Conservation (phyloP, 2,888 invertebrate species). For the Callinectes sapidus region DNA sequence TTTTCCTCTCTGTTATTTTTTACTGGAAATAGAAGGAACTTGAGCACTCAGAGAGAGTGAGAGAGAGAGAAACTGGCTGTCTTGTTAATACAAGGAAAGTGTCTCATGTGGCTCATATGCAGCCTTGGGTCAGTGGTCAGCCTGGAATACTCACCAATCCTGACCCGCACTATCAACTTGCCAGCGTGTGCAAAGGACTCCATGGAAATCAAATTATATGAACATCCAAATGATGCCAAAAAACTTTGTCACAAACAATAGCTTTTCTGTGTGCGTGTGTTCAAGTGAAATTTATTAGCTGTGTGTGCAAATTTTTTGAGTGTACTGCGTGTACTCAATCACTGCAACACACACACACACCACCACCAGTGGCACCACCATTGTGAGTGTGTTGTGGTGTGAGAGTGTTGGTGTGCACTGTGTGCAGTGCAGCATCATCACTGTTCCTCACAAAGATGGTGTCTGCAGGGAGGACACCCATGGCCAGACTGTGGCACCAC, state of each 20-base stretch:
- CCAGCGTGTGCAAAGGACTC: slow-evolving; percentile 22
- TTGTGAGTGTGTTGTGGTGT: background rate
- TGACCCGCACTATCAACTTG: background rate
- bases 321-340: background rate
- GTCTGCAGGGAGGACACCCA: background rate
- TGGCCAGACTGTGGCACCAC: slow-evolving; percentile 6
- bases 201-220: background rate
- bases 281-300: background rate
- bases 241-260: background rate
- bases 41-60: background rate
- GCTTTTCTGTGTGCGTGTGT: background rate
- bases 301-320: background rate
- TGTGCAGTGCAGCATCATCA: background rate
- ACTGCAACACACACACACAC: background rate
- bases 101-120: background rate
- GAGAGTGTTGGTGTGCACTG: background rate
- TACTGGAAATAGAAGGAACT: background rate
- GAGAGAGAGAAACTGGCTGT: background rate
- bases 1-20: background rate
- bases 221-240: background rate
- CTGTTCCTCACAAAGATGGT: background rate
- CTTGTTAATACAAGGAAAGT: background rate
- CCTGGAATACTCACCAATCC: background rate
- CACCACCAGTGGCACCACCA: background rate
- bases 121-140: background rate